These are phyloP conservation scores for Clinocottus analis DNA, from an alignment of 2,113 vertebrate genomes.

Conservation along the genomic window DNA sequence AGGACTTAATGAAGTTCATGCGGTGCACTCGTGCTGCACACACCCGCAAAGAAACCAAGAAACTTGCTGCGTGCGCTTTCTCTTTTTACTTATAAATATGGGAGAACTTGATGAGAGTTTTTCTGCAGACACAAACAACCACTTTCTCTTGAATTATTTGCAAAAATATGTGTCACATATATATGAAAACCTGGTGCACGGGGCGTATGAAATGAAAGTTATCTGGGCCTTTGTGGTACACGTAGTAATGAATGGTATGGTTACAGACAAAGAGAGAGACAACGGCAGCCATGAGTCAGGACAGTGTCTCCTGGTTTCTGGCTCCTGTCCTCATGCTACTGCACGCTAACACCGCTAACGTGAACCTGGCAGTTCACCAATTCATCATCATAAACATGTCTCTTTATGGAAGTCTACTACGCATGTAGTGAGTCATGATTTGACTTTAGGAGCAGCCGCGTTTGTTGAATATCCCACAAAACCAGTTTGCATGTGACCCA, in stretches of 20 bases:
- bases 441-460: no score
- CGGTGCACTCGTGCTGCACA: background rate
- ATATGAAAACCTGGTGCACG: background rate
- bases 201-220: background rate
- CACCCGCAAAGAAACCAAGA: no score
- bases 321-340: no score
- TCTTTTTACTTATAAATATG: no score
- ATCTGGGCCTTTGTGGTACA: constrained; percentile 7
- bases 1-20: constrained; percentile 29
- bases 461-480: no score
- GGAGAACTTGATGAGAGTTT: no score
- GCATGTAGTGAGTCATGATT: no score
- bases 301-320: constrained; percentile 12
- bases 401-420: no score
- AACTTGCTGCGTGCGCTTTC: no score
- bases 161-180: background rate
- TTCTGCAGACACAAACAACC: background rate
- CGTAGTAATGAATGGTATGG: constrained; percentile 12
- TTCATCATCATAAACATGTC: no score
- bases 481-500: no score
- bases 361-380: constrained; percentile 23
- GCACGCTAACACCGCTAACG: constrained; percentile 30
- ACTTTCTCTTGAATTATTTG: background rate
- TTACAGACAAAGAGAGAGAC: constrained; percentile 46
- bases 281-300: constrained; percentile 29